Conservation (phyloP, 2,113 vertebrate species). For the Hippopotamus amphibius region DNA sequence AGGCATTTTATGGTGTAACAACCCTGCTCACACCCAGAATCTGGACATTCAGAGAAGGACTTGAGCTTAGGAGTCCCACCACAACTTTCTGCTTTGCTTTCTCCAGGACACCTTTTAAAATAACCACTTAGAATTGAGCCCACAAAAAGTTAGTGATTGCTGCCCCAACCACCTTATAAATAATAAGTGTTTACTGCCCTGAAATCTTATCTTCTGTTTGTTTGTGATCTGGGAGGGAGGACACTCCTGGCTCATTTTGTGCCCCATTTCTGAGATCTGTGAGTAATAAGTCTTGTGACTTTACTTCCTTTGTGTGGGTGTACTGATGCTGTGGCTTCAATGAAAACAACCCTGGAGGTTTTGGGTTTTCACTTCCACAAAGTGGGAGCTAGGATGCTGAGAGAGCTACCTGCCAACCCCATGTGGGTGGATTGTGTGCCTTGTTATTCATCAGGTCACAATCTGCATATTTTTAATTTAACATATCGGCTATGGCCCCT, state of each 20-base stretch:
- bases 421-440: neutral
- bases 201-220: neutral
- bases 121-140: neutral
- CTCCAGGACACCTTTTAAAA: neutral
- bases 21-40: neutral
- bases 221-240: neutral
- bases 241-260: neutral
- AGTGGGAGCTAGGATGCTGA: neutral
- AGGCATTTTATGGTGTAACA: neutral
- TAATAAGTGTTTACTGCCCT: neutral
- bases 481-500: rapidly evolving
- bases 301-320: neutral
- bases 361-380: neutral
- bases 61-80: neutral
- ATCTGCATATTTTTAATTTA: neutral
- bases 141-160: neutral
- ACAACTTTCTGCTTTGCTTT: neutral
- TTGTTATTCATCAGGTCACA: neutral
- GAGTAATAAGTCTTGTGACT: neutral
- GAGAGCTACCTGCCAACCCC: neutral
- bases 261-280: neutral
- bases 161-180: neutral
- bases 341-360: neutral
- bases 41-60: neutral
- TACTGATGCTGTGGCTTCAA: neutral